phyloP scores from a whole-genome alignment of 64 coral and sea anemone species.

The Montipora sp. region DNA sequence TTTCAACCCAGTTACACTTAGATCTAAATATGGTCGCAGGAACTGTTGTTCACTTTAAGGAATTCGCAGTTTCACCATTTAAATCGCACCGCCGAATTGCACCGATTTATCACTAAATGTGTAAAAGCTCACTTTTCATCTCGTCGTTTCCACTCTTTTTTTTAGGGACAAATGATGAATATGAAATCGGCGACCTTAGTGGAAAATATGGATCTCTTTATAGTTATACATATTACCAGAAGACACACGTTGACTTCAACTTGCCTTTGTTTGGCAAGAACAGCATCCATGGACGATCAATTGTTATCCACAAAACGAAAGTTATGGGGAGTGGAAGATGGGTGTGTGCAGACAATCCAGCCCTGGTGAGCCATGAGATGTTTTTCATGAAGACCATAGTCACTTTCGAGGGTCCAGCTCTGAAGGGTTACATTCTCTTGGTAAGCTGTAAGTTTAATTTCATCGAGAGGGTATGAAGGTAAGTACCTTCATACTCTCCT shows the following conservation, averaged over 20 bases:
- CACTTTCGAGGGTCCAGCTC: constrained; percentile 40
- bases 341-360: constrained; percentile 77
- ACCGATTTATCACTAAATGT: too few species aligned
- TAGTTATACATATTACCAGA: constrained; percentile 4
- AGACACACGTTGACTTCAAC: constrained; percentile 64
- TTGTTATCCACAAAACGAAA: constrained; percentile 80
- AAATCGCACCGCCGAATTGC: too few species aligned
- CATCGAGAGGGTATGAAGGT: not conserved
- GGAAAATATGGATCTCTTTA: constrained; percentile 83
- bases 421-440: constrained; percentile 56
- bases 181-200: constrained; percentile 89
- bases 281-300: constrained; percentile 78
- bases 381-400: constrained; percentile 53
- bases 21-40: too few species aligned
- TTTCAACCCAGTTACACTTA: too few species aligned
- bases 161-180: constrained; percentile 81
- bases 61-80: too few species aligned
- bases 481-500: too few species aligned
- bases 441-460: constrained; percentile 26
- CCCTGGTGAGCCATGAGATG: constrained; percentile 12
- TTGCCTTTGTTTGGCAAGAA: constrained; percentile 90
- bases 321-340: constrained; percentile 62
- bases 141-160: not conserved
- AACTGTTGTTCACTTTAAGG: too few species aligned
- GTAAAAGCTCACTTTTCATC: not conserved